phyloP scores from a whole-genome alignment of 2,888 invertebrate genomes.

The Dasypogon diadema region DNA sequence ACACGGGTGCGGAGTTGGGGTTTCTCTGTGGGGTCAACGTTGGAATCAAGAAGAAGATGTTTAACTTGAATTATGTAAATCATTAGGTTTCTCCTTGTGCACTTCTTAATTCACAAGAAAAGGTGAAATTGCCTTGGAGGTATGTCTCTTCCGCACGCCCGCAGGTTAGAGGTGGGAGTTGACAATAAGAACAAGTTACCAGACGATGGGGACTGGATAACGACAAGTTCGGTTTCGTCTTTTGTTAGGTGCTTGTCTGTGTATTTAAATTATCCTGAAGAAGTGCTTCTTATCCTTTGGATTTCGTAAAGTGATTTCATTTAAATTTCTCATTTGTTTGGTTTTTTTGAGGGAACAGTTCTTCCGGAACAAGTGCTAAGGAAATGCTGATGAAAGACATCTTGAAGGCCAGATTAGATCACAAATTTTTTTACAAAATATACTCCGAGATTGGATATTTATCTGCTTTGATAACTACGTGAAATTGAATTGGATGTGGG shows the following conservation, averaged over 20 bases:
- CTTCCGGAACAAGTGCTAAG: background rate
- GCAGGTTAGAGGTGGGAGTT: slow-evolving; percentile 13
- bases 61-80: slow-evolving; percentile 55
- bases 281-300: slow-evolving; percentile 40
- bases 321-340: slow-evolving; percentile 25
- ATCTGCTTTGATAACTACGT: too few species aligned
- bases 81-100: slow-evolving; percentile 53
- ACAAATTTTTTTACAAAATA: too few species aligned
- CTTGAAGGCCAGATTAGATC: background rate
- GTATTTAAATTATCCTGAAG: slow-evolving; percentile 40
- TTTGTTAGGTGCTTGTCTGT: slow-evolving; percentile 16
- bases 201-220: slow-evolving; percentile 48
- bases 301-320: slow-evolving; percentile 31
- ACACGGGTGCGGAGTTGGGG: background rate
- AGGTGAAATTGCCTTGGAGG: slow-evolving; percentile 43
- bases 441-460: too few species aligned
- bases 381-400: background rate
- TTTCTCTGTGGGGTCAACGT: slow-evolving; percentile 23
- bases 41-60: slow-evolving; percentile 47
- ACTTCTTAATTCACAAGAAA: slow-evolving; percentile 52
- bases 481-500: too few species aligned
- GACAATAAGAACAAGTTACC: slow-evolving; percentile 27
- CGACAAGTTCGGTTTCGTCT: slow-evolving; percentile 36
- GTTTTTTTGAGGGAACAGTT: slow-evolving; percentile 12
- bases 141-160: slow-evolving; percentile 19